Base-by-base conservation (phyloP, 1,140 invertebrate genomes). In the Drosophila repletoides region DNA sequence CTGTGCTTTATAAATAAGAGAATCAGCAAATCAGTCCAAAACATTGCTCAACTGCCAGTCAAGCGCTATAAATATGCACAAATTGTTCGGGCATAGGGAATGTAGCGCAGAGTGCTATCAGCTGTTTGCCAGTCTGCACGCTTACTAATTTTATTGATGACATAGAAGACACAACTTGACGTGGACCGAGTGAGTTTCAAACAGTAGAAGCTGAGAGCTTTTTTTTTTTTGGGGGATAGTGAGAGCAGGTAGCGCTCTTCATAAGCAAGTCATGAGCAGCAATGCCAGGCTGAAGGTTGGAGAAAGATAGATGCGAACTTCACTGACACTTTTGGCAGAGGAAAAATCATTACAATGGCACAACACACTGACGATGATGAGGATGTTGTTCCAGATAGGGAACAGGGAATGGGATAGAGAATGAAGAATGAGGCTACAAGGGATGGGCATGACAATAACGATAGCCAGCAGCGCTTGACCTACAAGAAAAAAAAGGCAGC, bases 381-480 rank as follows among this genome's bases (percentile, higher is more conserved):
- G 21, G 45, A 5, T 33, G 46, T 26, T 45, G 33, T 33, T 3
- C 6, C 31, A 14, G 41, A 45, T n/a, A 19, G 40, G 36, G 22
- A 38, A 4, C 10, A n/a, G 15, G 14, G 2, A 31, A 24, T 21
- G 36, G 24, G 6, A 22, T 15, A 38, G 33, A 21, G 38, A n/a
- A 17, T 49, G 28, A 21, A 12, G 17, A 10, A 5, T 52, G 31
- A 36, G 28, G 7, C 17, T 31, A 17, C 22, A 43, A 33, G 38
- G 21, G 21, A 67, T 34, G 45, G 28, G 26, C 5, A 15, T 51
- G 36, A 61, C 59, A 41, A 26, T 53, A 49, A 12, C 15, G 43
- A 26, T n/a, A n/a, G n/a, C n/a, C n/a, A n/a, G n/a, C 46, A 61
- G 40, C 60, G 70, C 79, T 86, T 83, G 79, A 83, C 79, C 79